These are phyloP conservation scores for Anastrepha obliqua DNA, from an alignment of 1,140 invertebrate genomes.

Conservation along the genomic window DNA sequence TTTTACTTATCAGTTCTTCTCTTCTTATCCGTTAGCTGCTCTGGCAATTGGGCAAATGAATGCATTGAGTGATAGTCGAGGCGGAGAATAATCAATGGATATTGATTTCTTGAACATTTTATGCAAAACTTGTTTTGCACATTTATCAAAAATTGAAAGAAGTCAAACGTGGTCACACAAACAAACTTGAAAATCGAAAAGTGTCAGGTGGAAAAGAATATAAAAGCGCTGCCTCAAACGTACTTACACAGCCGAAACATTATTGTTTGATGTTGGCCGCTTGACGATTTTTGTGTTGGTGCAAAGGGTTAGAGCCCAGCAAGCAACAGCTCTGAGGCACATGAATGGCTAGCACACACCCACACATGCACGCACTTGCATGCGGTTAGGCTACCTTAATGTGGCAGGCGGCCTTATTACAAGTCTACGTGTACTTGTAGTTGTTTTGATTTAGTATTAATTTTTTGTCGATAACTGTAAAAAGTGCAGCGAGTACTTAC, in stretches of 20 bases:
- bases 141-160: slow-evolving; percentile 52
- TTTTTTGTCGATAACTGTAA: slow-evolving; percentile 35
- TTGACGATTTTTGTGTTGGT: not conserved
- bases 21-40: not conserved
- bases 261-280: not conserved
- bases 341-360: not conserved
- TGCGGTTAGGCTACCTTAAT: not conserved
- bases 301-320: not conserved
- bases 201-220: slow-evolving; percentile 33
- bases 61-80: not conserved
- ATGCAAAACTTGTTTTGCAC: slow-evolving; percentile 54
- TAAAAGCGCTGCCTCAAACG: not conserved
- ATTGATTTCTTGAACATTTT: slow-evolving; percentile 34
- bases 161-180: not conserved
- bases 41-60: not conserved
- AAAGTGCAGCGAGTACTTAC: not conserved
- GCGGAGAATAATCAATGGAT: not conserved
- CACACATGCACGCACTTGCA: no score
- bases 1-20: not conserved
- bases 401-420: not conserved
- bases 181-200: not conserved
- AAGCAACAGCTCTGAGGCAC: not conserved
- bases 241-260: no score
- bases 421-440: not conserved
- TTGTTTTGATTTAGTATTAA: slow-evolving; percentile 38